These are phyloP conservation scores for Leptinotarsa rubiginosa DNA, from an alignment of 2,888 invertebrate species.

Conservation along the genomic window DNA sequence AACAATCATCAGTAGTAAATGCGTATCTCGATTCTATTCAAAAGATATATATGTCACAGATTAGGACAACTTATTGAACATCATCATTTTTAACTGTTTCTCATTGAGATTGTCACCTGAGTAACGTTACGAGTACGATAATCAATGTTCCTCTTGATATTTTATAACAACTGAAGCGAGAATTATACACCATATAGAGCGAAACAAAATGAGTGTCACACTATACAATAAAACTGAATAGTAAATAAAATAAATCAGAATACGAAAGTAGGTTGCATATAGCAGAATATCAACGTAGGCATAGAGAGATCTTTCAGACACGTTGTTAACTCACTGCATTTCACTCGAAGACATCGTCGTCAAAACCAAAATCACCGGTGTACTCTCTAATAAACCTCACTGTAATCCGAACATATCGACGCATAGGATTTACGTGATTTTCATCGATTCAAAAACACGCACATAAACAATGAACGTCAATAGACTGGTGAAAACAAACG, in stretches of 20 bases:
- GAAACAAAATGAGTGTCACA: slow-evolving; percentile 23
- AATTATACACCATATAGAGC: slow-evolving; percentile 6
- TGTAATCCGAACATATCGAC: slow-evolving; percentile 1
- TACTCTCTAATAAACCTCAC: slow-evolving; percentile 6
- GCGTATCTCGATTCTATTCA: no score
- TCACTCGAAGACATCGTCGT: slow-evolving; percentile 12
- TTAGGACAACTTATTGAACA: no score
- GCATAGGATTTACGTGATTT: slow-evolving; percentile 26
- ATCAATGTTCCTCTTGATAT: no score
- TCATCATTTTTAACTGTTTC: no score
- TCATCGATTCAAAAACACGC: slow-evolving; percentile 23
- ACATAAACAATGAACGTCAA: slow-evolving; percentile 27
- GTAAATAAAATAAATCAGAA: slow-evolving; percentile 23
- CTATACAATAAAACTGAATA: slow-evolving; percentile 7
- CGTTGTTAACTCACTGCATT: slow-evolving; percentile 30
- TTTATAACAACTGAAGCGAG: neutral
- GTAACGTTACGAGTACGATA: no score
- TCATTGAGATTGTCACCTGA: no score
- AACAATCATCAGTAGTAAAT: no score
- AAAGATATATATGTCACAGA: no score
- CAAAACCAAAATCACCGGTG: slow-evolving; percentile 5
- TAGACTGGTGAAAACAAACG: slow-evolving; percentile 30
- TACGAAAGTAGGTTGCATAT: slow-evolving; percentile 32
- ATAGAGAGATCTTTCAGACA: slow-evolving; percentile 28
- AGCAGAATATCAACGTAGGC: slow-evolving; percentile 32